Conservation (phyloP, 2,113 vertebrate genomes). For the Gallinago jamesoni region DNA sequence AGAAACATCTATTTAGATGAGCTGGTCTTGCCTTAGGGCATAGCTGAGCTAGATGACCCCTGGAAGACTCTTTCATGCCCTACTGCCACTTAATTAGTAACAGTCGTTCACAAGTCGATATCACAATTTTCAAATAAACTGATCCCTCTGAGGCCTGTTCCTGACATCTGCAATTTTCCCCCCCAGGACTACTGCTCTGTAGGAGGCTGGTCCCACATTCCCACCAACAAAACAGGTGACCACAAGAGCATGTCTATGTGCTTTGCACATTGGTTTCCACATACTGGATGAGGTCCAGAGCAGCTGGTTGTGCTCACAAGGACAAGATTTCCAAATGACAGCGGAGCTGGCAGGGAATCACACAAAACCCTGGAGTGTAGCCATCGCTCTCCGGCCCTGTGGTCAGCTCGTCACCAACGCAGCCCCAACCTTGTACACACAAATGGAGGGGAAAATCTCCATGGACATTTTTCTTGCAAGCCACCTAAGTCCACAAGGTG, state of each 20-base stretch:
- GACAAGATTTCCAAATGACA: background rate
- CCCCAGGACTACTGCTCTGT: background rate
- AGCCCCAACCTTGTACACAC: background rate
- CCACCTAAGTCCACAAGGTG: background rate
- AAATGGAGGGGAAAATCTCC: background rate
- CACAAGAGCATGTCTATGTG: background rate
- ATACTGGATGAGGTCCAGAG: background rate
- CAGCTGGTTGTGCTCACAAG: background rate
- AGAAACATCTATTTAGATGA: background rate
- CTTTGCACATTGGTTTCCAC: background rate
- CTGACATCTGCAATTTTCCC: rapidly evolving
- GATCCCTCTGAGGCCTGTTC: background rate
- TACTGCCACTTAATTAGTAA: background rate
- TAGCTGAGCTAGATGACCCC: background rate
- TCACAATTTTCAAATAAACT: background rate
- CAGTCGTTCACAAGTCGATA: background rate
- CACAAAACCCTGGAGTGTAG: background rate
- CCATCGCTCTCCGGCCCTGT: background rate
- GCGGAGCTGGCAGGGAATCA: background rate
- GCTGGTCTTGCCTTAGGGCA: background rate
- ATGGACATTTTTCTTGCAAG: background rate
- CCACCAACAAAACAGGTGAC: background rate
- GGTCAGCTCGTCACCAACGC: background rate
- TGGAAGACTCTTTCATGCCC: background rate
- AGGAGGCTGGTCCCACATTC: background rate